A percentile compares a stretch with the other conserved stretches of the same genome.
Evolutionary conservation across 2,888 invertebrate species (phyloP).

Genomic region (Lepidocyrtoides sp.): DNA sequence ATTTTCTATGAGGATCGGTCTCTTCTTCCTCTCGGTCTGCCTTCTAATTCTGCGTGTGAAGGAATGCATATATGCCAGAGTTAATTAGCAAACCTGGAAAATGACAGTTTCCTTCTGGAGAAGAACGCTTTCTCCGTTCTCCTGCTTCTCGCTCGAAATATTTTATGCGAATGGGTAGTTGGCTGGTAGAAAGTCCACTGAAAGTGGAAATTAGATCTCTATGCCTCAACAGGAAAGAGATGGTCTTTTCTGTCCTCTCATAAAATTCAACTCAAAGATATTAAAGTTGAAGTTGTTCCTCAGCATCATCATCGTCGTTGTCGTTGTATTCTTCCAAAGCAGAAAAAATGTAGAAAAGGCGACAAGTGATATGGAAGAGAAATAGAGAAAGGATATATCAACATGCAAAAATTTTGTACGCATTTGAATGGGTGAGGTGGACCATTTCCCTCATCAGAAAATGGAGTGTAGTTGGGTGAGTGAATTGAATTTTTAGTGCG

Average conservation of each 20-base stretch:
- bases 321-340: not conserved
- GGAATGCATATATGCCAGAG: not conserved
- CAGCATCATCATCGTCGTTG: not conserved
- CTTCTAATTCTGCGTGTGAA: not conserved
- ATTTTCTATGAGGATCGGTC: not conserved
- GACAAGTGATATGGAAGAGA: not conserved
- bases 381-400: no score
- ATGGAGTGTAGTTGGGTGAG: conserved; percentile 27
- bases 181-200: not conserved
- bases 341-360: not conserved
- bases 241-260: not conserved
- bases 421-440: conserved; percentile 14
- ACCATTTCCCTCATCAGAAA: conserved; percentile 26
- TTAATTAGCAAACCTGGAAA: conserved; percentile 35
- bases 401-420: not conserved
- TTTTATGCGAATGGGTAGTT: conserved; percentile 21
- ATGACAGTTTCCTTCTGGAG: conserved; percentile 40
- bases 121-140: not conserved
- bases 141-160: not conserved
- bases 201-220: not conserved
- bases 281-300: not conserved
- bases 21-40: not conserved
- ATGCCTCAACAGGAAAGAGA: not conserved
- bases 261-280: conserved; percentile 5
- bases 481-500: conserved; percentile 43